A percentile compares a stretch with the other conserved stretches of the same genome.
Evolutionary conservation across 2,113 vertebrate genomes (phyloP).

Genomic region (Phaethornis superciliosus): DNA sequence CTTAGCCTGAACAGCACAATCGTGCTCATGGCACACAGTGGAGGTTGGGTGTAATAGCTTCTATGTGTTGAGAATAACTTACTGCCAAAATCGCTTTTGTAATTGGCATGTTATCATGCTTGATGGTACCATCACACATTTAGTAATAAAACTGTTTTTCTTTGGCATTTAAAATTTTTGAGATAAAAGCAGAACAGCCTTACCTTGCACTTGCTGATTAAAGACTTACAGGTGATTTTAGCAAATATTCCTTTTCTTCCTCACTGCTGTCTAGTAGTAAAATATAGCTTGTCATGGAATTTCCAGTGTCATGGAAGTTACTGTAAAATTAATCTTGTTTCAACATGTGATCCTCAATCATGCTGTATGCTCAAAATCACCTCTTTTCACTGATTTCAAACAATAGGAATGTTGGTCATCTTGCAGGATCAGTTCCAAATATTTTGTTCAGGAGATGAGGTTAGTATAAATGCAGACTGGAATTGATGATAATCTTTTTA

Average conservation of each 20-base stretch:
- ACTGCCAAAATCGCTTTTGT: constrained; percentile 14
- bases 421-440: background rate
- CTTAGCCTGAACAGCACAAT: constrained; percentile 9
- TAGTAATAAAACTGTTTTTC: background rate
- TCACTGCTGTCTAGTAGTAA: background rate
- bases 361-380: background rate
- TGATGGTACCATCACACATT: background rate
- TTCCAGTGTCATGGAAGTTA: background rate
- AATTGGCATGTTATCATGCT: background rate
- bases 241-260: background rate
- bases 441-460: background rate
- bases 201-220: background rate
- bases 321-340: background rate
- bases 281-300: background rate
- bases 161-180: background rate
- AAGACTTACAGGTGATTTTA: background rate
- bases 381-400: background rate
- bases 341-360: background rate
- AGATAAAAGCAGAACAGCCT: background rate
- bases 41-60: background rate
- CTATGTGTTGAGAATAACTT: background rate
- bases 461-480: background rate
- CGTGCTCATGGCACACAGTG: background rate
- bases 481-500: background rate
- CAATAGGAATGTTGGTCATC: background rate